Conservation (phyloP, 2,888 invertebrate genomes). For the Eristalis pertinax region DNA sequence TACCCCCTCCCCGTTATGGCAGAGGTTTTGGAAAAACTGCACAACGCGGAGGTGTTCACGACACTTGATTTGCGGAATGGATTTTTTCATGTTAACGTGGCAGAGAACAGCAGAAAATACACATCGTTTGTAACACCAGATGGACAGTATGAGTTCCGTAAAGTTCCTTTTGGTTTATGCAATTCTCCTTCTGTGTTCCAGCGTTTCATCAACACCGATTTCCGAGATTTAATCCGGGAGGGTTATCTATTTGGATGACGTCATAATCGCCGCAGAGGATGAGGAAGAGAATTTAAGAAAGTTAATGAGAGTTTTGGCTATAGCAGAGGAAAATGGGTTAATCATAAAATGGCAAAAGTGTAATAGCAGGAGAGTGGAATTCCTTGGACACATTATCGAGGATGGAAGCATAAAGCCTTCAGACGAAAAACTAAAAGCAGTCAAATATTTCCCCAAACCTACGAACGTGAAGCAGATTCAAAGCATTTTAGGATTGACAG, state of each 20-base stretch:
- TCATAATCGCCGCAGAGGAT: not conserved
- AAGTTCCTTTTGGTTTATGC: conserved; percentile 68
- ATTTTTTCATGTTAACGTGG: too few species aligned
- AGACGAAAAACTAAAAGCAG: conserved; percentile 1
- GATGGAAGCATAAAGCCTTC: not conserved
- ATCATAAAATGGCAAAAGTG: conserved; percentile 8
- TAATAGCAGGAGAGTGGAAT: conserved; percentile 10
- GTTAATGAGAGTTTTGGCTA: conserved; percentile 7
- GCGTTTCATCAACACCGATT: not conserved
- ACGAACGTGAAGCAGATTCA: not conserved
- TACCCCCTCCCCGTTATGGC: too few species aligned
- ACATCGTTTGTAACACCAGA: conserved; percentile 73
- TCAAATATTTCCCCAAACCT: conserved; percentile 5
- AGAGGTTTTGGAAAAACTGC: too few species aligned
- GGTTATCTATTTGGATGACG: too few species aligned
- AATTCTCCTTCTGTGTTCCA: not conserved
- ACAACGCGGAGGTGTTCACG: too few species aligned
- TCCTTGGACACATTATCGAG: not conserved
- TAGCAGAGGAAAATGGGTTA: not conserved
- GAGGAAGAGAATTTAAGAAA: conserved; percentile 3
- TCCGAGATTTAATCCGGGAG: conserved; percentile 35
- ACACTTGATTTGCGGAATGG: too few species aligned
- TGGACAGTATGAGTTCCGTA: conserved; percentile 71
- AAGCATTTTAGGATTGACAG: not conserved
- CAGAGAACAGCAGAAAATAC: conserved; percentile 45